A percentile compares a stretch with the other conserved stretches of the same genome.
These are phyloP conservation scores for Equus quagga DNA, from an alignment of 2,113 vertebrate genomes.

Conservation along the genomic window DNA sequence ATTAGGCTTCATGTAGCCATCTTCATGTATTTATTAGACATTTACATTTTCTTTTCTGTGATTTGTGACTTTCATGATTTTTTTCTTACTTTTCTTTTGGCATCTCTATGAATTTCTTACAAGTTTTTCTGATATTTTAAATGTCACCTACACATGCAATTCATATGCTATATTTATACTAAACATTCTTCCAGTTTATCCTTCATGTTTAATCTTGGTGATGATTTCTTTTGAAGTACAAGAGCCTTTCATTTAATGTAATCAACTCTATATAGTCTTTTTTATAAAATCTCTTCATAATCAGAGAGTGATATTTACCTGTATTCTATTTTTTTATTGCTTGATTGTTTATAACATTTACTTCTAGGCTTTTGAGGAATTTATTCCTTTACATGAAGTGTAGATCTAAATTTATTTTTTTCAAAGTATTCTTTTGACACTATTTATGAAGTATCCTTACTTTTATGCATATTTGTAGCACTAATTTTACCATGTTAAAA, in stretches of 20 bases:
- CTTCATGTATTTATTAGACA: neutral
- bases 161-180: neutral
- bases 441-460: neutral
- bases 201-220: neutral
- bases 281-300: neutral
- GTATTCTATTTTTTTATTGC: neutral
- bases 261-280: neutral
- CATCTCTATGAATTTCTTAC: neutral
- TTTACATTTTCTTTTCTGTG: neutral
- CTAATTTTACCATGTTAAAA: neutral
- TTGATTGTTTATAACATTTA: neutral
- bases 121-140: neutral
- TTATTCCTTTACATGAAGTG: neutral
- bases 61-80: neutral
- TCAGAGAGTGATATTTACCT: neutral
- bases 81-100: neutral
- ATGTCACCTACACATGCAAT: neutral
- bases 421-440: neutral
- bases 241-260: neutral
- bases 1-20: neutral
- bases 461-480: neutral
- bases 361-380: neutral
- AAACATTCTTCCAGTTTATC: neutral
- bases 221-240: neutral
- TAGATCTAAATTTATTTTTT: neutral